These are phyloP conservation scores for Magallana angulata DNA, from an alignment of 1,140 invertebrate species.

Conservation along the genomic window DNA sequence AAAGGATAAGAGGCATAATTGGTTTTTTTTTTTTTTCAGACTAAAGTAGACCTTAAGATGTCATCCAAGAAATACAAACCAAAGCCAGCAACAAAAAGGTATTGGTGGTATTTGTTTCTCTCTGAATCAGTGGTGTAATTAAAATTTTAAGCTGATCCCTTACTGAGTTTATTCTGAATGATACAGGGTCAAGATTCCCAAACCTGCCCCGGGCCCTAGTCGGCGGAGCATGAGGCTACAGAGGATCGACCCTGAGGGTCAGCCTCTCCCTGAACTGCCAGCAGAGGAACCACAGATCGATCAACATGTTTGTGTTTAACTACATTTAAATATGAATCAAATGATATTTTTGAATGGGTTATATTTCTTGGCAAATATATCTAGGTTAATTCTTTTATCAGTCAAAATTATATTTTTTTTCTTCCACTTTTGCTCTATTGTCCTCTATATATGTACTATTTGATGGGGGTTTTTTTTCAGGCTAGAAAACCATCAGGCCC, in stretches of 20 bases:
- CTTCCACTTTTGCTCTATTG: neutral
- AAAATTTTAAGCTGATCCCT: no score
- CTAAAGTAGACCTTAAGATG: neutral
- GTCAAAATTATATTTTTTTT: neutral
- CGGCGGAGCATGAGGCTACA: slow-evolving; percentile 56
- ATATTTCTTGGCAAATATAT: no score
- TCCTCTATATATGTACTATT: neutral
- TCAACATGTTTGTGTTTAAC: slow-evolving; percentile 6
- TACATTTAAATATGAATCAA: no score
- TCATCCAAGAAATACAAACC: neutral
- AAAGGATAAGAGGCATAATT: no score
- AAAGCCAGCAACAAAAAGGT: slow-evolving; percentile 7
- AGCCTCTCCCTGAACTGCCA: slow-evolving; percentile 50
- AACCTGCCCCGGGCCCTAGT: neutral
- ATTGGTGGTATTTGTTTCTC: no score
- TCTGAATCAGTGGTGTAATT: no score
- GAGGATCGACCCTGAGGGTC: slow-evolving; percentile 52
- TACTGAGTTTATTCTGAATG: no score
- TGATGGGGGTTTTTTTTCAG: slow-evolving; percentile 33
- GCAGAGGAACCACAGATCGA: neutral
- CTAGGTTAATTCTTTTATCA: no score
- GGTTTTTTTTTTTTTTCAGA: neutral
- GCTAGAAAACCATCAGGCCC: slow-evolving; percentile 53
- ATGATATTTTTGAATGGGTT: no score
- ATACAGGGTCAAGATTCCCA: slow-evolving; percentile 15